Evolutionary conservation across 2,888 invertebrate species (phyloP), one percentile per base, ranked within the genome.

Genomic region (Apamea sordens): DNA sequence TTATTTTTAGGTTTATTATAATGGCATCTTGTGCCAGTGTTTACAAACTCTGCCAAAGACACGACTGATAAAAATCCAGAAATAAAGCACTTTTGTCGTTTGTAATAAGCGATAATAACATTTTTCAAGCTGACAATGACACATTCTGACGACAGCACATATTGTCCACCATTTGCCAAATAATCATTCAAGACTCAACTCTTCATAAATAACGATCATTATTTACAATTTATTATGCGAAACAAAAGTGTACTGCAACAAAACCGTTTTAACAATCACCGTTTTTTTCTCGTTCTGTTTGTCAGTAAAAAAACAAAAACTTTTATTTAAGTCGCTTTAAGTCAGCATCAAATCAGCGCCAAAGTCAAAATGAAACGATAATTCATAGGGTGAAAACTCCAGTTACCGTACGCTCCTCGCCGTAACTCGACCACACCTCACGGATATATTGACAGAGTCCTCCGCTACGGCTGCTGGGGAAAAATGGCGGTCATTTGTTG

Each of bases 391-490:
- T 44, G 7, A 59, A 64, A 63, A 44, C 69, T 21, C 72, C 41
- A 75, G 15, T 72, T 73, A n/a, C 8, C 67, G 24, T 71, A 70
- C 69, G 79, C 81, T 76, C 71, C 36, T 61, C 84, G 83, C 88
- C 83, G 21, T 50, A 70, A 80, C 84, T 87, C 72, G 44, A 32
- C 89, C 91, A 71, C 82, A 78, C 90, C 77, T 85, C 82, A 82
- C 92, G 93, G 94, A 94, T 96, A 96, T 96, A 96, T 96, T 96
- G 96, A 96, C 96, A 97, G 96, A 96, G 95, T 96, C 95, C 96
- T 96, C 94, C 93, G 94, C 92, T 93, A 94, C 95, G 95, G 96
- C 93, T 95, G 95, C 94, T 92, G 93, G 92, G 94, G 96, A 97
- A 95, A 96, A 96, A 97, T 96, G 94, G 94, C 94, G 93, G 94